Evolutionary conservation across 2,113 vertebrate genomes (phyloP).

Genomic region (Oxyruncus cristatus): DNA sequence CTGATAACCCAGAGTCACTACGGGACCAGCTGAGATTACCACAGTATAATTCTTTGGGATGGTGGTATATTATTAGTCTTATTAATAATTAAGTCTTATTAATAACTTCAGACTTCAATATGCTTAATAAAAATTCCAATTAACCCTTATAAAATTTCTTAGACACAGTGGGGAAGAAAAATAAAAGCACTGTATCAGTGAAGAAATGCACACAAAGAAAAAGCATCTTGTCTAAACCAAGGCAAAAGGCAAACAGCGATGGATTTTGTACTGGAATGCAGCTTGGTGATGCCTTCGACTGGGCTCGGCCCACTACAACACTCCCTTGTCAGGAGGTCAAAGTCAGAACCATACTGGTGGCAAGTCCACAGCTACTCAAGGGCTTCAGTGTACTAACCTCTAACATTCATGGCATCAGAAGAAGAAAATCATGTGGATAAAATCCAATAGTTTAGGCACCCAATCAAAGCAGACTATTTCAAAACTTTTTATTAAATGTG

Average conservation of each 20-base stretch:
- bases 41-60: background rate
- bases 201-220: background rate
- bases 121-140: background rate
- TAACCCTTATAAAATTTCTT: background rate
- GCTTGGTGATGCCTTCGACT: background rate
- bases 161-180: background rate
- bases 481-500: slow-evolving; percentile 21
- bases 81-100: background rate
- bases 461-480: slow-evolving; percentile 1
- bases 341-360: slow-evolving; percentile 24
- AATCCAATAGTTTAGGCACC: background rate
- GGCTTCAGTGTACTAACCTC: background rate
- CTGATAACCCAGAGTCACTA: background rate
- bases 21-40: background rate
- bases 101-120: background rate
- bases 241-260: background rate
- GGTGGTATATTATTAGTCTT: background rate
- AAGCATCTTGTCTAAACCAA: background rate
- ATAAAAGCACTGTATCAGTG: background rate
- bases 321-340: slow-evolving; percentile 25
- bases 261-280: background rate
- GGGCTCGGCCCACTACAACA: background rate
- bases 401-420: background rate
- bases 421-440: background rate
- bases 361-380: background rate